These are phyloP conservation scores for Pocota personata DNA, from an alignment of 2,888 invertebrate genomes.

Conservation along the genomic window DNA sequence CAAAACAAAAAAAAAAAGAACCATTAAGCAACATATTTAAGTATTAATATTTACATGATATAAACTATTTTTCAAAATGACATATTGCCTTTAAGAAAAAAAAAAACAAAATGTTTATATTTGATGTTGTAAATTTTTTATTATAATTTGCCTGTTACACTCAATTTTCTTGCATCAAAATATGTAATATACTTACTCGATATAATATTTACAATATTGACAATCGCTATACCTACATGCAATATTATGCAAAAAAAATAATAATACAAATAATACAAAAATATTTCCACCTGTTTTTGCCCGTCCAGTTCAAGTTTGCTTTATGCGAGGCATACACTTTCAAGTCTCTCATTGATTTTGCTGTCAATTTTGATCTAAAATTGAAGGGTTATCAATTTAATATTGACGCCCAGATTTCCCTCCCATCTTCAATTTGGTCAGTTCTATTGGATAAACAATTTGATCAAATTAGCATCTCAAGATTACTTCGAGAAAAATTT, in stretches of 20 bases:
- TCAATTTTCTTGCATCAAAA: constrained; percentile 12
- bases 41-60: constrained; percentile 63
- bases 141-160: constrained; percentile 38
- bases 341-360: neutral
- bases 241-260: constrained; percentile 21
- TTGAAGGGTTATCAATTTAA: too few relatives aligned
- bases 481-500: too few relatives aligned
- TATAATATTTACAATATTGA: constrained; percentile 63
- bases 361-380: neutral
- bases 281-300: constrained; percentile 64
- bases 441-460: too few relatives aligned
- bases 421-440: too few relatives aligned
- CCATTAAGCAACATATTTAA: constrained; percentile 66
- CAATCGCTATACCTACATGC: constrained; percentile 68
- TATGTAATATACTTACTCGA: constrained; percentile 26
- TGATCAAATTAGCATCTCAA: too few relatives aligned
- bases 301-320: constrained; percentile 53
- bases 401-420: too few relatives aligned
- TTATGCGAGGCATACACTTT: constrained; percentile 5
- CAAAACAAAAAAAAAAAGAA: constrained; percentile 52
- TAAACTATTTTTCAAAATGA: constrained; percentile 68
- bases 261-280: neutral
- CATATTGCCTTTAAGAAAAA: constrained; percentile 58
- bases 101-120: constrained; percentile 34
- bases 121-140: constrained; percentile 56